Conservation (phyloP, 2,113 vertebrate species). For the Chunga burmeisteri region DNA sequence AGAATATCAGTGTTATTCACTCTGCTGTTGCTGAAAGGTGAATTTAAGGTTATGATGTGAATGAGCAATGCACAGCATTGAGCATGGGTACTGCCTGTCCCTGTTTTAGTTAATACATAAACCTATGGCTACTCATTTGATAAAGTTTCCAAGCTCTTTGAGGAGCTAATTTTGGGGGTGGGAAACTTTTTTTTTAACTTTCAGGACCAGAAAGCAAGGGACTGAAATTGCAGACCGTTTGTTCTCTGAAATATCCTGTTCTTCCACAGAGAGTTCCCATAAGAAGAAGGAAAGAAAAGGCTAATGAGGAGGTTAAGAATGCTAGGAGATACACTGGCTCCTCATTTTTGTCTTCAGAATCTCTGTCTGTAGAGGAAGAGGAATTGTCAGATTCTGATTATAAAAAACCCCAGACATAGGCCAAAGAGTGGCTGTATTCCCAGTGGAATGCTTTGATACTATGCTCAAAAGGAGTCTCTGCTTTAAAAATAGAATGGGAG, state of each 20-base stretch:
- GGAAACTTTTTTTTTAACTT: neutral
- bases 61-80: neutral
- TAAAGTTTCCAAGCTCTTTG: neutral
- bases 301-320: constrained; percentile 59
- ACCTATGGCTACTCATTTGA: neutral
- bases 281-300: constrained; percentile 55
- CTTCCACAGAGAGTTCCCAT: constrained; percentile 46
- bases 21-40: neutral
- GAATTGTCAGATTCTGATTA: constrained; percentile 31
- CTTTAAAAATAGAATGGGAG: constrained; percentile 50
- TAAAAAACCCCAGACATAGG: neutral
- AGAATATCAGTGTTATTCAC: neutral
- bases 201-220: neutral
- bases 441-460: constrained; percentile 38
- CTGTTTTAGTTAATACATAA: neutral
- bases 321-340: constrained; percentile 45
- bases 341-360: constrained; percentile 54
- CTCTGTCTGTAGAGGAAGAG: constrained; percentile 48
- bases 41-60: neutral
- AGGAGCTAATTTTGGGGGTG: neutral
- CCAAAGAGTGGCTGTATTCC: constrained; percentile 40
- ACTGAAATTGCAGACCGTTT: neutral
- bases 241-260: constrained; percentile 61
- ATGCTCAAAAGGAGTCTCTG: constrained; percentile 16
- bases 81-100: neutral